Percentiles rank a stretch among this genome's conserved stretches.
phyloP scores from a whole-genome alignment of 1,140 invertebrate species.

The Nephila pilipes region DNA sequence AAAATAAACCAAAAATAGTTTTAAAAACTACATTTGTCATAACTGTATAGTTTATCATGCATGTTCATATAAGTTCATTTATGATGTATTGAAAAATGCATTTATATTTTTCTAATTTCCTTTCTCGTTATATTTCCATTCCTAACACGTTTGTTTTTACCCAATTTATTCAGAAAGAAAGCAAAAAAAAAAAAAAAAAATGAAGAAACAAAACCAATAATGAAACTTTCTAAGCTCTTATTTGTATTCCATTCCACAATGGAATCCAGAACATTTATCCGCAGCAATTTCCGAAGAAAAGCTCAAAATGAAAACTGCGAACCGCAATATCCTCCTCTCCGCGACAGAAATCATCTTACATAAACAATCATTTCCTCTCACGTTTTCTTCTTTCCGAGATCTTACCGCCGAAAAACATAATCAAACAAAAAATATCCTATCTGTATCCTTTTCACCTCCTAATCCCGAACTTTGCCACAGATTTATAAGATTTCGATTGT shows the following conservation, averaged over 20 bases:
- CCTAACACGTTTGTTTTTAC: too few relatives aligned
- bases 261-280: background rate
- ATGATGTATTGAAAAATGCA: too few relatives aligned
- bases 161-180: background rate
- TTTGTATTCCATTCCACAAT: background rate
- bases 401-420: background rate
- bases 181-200: background rate
- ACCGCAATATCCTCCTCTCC: background rate
- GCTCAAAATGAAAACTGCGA: background rate
- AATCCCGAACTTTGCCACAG: background rate
- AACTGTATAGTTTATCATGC: too few relatives aligned
- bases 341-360: background rate
- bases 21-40: too few relatives aligned
- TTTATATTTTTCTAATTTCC: too few relatives aligned
- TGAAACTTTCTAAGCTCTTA: background rate
- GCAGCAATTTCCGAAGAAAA: background rate
- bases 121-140: too few relatives aligned
- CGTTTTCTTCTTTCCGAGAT: background rate
- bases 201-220: background rate
- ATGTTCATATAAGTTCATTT: too few relatives aligned
- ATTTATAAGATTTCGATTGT: background rate
- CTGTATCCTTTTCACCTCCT: background rate
- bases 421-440: background rate
- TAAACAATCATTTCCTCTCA: slow-evolving; percentile 40
- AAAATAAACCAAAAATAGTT: too few relatives aligned